These are phyloP conservation scores for Gasteruption jaculator DNA, from an alignment of 2,888 invertebrate genomes.

Conservation along the genomic window DNA sequence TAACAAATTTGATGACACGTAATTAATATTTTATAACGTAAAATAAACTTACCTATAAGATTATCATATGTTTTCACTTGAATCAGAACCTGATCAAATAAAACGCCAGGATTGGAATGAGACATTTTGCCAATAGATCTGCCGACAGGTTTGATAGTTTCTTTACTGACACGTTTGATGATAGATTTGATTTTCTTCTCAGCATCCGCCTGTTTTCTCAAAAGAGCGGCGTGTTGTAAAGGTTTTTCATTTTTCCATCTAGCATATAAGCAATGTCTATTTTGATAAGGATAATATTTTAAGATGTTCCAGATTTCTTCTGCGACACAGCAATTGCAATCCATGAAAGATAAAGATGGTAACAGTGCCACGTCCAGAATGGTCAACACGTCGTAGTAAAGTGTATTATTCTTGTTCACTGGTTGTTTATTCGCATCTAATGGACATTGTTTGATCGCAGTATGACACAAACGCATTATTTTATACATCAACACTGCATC, in stretches of 20 bases:
- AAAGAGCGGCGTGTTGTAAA: conserved; percentile 75
- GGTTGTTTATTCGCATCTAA: conserved; percentile 43
- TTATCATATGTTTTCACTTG: conserved; percentile 94
- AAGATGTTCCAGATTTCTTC: conserved; percentile 95
- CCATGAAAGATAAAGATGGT: conserved; percentile 86
- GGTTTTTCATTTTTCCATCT: conserved; percentile 94
- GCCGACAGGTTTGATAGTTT: conserved; percentile 96
- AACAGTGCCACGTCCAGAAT: conserved; percentile 84
- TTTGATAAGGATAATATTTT: conserved; percentile 81
- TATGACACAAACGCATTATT: conserved; percentile 57
- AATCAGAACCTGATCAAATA: conserved; percentile 89
- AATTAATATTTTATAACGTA: too few species aligned
- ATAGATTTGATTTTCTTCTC: conserved; percentile 91
- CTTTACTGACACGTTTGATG: conserved; percentile 96
- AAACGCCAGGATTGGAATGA: conserved; percentile 90
- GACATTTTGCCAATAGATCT: conserved; percentile 94
- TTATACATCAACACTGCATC: conserved; percentile 92
- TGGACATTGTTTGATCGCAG: conserved; percentile 42
- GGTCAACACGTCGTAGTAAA: conserved; percentile 81
- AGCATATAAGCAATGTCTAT: conserved; percentile 81
- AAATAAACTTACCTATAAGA: conserved; percentile 64
- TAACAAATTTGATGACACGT: too few species aligned
- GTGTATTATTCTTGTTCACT: conserved; percentile 45
- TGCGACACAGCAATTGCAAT: conserved; percentile 92
- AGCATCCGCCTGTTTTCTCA: conserved; percentile 80